Evolutionary conservation across 2,797 vertebrate genomes (phyloP), one percentile per base, ranked within the genome.

Genomic region (Chiloscyllium punctatum): DNA sequence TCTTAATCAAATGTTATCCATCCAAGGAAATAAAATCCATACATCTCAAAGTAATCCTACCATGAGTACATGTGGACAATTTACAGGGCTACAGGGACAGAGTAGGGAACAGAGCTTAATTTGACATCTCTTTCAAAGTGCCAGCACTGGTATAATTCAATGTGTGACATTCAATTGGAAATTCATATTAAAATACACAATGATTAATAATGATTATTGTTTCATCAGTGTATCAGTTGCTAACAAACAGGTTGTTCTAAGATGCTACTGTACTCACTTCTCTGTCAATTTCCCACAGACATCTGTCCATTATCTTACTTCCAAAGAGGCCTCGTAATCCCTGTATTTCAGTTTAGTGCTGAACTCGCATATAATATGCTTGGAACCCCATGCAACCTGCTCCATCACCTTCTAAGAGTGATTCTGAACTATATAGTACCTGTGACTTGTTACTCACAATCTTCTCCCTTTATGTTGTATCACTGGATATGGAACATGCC

Each of bases 11-110:
- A 51, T 57, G 18, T 95, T 77, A 95, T n/a, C 15, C 94, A 74
- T n/a, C 94, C 42, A 51, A 69, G 90, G 90, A 92, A 92, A 42
- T 69, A 92, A 92, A 92, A 42, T 69, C 62, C n/a, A 92, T 92
- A 69, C 66, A 69, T 13, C 90, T 92, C 66, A 92, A 69, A 27
- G 42, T 48, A 84, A 84, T 42, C 42, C 37, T 84, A 48, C 21
- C n/a, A 68, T 37, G 18, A 42, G n/a, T 66, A 92, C 66, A 3
- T 23, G 7, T 69, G n/a, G 66, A 92, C 21, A 37, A 69, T 92
- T 92, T 69, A 62, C 90, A 92, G 66, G 21, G 66, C n/a, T 42
- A 42, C 27, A 9, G 37, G 57, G 88, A 69, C 7, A 92, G 66
- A 27, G 21, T 21, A 42, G n/a, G n/a, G 90, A 18, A 25, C 42